Conservation (phyloP, 92 coral and sea anemone species). For the Plumapathes pennacea region DNA sequence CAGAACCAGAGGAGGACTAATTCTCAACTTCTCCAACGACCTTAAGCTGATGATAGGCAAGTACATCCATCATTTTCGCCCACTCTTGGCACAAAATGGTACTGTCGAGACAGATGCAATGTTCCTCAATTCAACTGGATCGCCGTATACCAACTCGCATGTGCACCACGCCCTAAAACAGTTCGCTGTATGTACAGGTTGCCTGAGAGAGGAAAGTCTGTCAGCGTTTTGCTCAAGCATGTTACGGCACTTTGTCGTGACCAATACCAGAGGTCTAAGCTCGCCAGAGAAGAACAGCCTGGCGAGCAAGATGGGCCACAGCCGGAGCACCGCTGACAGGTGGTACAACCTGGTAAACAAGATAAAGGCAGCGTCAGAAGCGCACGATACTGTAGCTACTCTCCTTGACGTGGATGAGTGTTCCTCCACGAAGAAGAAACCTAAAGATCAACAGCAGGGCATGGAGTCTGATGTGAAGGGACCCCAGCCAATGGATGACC, state of each 20-base stretch:
- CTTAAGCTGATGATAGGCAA: slow-evolving; percentile 3
- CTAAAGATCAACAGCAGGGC: not conserved
- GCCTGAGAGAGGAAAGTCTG: slow-evolving; percentile 10
- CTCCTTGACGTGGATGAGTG: no score
- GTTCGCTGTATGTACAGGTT: slow-evolving; percentile 13
- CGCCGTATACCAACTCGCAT: slow-evolving; percentile 10
- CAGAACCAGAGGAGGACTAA: slow-evolving; percentile 6
- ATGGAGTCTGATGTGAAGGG: not conserved
- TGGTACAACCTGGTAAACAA: not conserved
- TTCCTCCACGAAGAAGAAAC: no score
- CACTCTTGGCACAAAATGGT: slow-evolving; percentile 6
- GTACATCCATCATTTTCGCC: slow-evolving; percentile 14
- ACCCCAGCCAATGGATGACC: no score
- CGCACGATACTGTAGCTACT: not conserved
- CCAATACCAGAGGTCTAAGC: slow-evolving; percentile 10
- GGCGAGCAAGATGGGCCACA: slow-evolving; percentile 15
- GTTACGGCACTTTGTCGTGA: slow-evolving; percentile 5
- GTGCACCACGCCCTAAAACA: slow-evolving; percentile 21
- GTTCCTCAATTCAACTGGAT: slow-evolving; percentile 7
- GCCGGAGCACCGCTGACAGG: slow-evolving; percentile 3
- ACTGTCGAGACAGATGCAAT: slow-evolving; percentile 12
- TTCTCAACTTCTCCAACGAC: slow-evolving; percentile 16
- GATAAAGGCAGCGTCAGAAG: slow-evolving; percentile 8
- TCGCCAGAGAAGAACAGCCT: slow-evolving; percentile 18
- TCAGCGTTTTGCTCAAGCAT: slow-evolving; percentile 14